A percentile compares a stretch with the other conserved stretches of the same genome.
Conservation (phyloP, 2,113 vertebrate genomes). For the Laticauda colubrina region DNA sequence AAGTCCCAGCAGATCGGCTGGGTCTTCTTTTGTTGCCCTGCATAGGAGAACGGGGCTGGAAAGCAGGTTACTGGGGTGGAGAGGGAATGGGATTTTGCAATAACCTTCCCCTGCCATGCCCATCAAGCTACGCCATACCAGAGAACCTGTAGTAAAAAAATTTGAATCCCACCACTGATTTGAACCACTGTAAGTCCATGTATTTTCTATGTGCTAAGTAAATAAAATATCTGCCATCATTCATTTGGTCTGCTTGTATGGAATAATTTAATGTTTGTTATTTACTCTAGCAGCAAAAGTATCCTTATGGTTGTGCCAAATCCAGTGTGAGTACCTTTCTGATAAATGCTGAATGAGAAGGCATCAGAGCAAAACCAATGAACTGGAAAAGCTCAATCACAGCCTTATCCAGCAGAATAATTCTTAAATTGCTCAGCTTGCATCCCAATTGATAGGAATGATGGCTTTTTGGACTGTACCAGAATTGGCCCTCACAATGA, state of each 20-base stretch:
- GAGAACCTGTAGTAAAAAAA: too few relatives aligned
- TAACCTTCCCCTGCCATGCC: too few relatives aligned
- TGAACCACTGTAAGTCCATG: too few relatives aligned
- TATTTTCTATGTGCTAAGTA: too few relatives aligned
- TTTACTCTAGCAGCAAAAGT: constrained; percentile 45
- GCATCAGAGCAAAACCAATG: constrained; percentile 30
- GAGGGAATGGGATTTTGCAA: too few relatives aligned
- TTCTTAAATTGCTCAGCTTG: background rate
- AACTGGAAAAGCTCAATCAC: constrained; percentile 52
- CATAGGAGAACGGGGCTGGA: too few relatives aligned
- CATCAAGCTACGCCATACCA: too few relatives aligned
- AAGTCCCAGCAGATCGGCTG: too few relatives aligned
- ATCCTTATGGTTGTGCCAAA: constrained; percentile 30
- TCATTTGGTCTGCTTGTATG: constrained; percentile 48
- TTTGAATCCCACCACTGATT: too few relatives aligned
- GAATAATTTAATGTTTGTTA: constrained; percentile 61
- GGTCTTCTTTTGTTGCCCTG: too few relatives aligned
- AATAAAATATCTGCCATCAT: constrained; percentile 57
- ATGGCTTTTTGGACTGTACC: background rate
- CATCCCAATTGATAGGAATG: constrained; percentile 1
- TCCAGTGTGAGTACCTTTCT: constrained; percentile 44
- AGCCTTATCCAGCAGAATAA: constrained; percentile 38
- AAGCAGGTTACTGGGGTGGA: too few relatives aligned
- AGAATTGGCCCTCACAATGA: constrained; percentile 22
- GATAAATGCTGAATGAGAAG: constrained; percentile 48